These are phyloP conservation scores for Pelmatolapia mariae DNA, from an alignment of 2,113 vertebrate genomes.

Conservation along the genomic window DNA sequence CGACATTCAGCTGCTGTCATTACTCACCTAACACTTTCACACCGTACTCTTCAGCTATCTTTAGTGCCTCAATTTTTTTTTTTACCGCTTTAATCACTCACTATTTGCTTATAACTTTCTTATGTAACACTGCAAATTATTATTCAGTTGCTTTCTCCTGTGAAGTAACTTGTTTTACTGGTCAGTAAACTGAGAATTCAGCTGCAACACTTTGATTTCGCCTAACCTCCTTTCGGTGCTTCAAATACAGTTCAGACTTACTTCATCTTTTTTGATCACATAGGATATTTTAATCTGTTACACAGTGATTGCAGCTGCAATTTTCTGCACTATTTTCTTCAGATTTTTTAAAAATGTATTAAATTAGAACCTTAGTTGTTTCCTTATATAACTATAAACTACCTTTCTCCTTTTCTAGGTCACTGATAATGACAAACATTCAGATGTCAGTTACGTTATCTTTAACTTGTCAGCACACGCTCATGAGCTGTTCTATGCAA, in stretches of 20 bases:
- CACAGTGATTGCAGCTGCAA: background rate
- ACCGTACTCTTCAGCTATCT: background rate
- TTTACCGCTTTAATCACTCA: background rate
- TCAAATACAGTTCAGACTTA: background rate
- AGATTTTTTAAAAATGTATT: background rate
- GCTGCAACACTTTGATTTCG: background rate
- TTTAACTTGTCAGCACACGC: background rate
- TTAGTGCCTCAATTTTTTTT: background rate
- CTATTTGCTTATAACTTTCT: background rate
- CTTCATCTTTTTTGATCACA: background rate
- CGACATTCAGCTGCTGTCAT: background rate
- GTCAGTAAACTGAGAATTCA: background rate
- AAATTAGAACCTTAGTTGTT: background rate
- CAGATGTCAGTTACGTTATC: background rate
- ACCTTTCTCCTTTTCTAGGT: background rate
- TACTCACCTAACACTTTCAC: background rate
- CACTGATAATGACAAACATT: background rate
- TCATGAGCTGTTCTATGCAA: slow-evolving; percentile 21
- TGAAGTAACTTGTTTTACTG: background rate
- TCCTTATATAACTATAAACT: background rate
- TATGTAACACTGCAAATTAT: background rate
- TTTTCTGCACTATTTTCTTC: background rate
- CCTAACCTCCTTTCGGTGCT: background rate
- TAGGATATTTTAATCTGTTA: background rate
- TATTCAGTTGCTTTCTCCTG: background rate